Conservation (phyloP, 1,140 invertebrate species). For the Lasioglossum baleicum region DNA sequence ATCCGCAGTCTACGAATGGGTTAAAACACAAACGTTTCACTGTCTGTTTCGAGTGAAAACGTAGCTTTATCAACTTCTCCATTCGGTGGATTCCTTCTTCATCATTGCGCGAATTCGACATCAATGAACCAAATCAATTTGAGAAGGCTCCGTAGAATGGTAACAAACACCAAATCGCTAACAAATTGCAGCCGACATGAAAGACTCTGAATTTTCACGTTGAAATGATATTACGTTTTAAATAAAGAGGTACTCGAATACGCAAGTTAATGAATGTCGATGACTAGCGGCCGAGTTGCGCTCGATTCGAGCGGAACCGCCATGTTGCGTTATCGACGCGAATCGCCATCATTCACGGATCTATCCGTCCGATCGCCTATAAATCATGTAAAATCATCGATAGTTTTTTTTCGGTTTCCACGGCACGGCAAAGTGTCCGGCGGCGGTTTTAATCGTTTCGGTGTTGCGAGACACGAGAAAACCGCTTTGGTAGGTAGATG, state of each 20-base stretch:
- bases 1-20: no score
- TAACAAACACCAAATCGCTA: no score
- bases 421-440: background rate
- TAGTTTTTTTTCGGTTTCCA: background rate
- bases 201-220: no score
- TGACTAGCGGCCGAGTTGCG: conserved; percentile 38
- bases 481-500: background rate
- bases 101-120: no score
- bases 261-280: background rate
- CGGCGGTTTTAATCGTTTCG: conserved; percentile 16
- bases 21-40: no score
- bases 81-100: no score
- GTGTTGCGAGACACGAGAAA: background rate
- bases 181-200: no score
- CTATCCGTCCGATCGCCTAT: conserved; percentile 3
- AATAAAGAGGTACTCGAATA: background rate
- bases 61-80: no score
- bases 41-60: no score
- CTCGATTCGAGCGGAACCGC: conserved; percentile 31
- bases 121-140: no score
- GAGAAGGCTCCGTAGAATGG: no score
- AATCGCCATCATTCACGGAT: conserved; percentile 12
- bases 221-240: background rate
- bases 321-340: conserved; percentile 15
- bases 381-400: conserved; percentile 22